Percentiles rank a stretch among this genome's conserved stretches.
Conservation (phyloP, 2,888 invertebrate species). For the Arrhopalites spinosus region DNA sequence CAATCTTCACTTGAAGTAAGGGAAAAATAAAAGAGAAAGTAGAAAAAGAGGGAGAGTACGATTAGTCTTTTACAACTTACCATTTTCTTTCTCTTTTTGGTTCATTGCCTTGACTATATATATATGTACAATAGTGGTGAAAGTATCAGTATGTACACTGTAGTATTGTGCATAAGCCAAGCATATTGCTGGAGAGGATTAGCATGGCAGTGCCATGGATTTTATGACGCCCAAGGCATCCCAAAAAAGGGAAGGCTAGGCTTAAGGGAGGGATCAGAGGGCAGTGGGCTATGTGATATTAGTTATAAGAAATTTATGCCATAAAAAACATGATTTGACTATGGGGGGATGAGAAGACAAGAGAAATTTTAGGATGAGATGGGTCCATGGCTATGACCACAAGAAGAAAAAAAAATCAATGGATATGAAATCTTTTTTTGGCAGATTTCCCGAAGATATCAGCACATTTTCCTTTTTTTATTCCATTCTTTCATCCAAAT, state of each 20-base stretch:
- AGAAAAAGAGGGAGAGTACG: neutral
- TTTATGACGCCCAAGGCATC: too few relatives aligned
- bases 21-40: neutral
- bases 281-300: too few relatives aligned
- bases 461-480: conserved; percentile 46
- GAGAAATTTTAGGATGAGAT: conserved; percentile 7
- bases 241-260: too few relatives aligned
- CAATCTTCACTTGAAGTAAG: neutral
- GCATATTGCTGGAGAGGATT: too few relatives aligned
- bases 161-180: too few relatives aligned
- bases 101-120: neutral
- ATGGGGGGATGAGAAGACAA: neutral
- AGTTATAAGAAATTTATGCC: too few relatives aligned
- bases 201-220: too few relatives aligned
- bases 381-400: conserved; percentile 17
- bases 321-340: too few relatives aligned
- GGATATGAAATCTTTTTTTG: conserved; percentile 42
- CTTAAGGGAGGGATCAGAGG: too few relatives aligned
- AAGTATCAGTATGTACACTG: too few relatives aligned
- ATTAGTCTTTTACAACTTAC: neutral
- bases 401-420: conserved; percentile 45
- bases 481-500: conserved; percentile 1
- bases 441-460: conserved; percentile 52
- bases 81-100: neutral
- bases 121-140: neutral